Evolutionary conservation across 2,888 invertebrate genomes (phyloP).

Genomic region (Thereva nobilitata): DNA sequence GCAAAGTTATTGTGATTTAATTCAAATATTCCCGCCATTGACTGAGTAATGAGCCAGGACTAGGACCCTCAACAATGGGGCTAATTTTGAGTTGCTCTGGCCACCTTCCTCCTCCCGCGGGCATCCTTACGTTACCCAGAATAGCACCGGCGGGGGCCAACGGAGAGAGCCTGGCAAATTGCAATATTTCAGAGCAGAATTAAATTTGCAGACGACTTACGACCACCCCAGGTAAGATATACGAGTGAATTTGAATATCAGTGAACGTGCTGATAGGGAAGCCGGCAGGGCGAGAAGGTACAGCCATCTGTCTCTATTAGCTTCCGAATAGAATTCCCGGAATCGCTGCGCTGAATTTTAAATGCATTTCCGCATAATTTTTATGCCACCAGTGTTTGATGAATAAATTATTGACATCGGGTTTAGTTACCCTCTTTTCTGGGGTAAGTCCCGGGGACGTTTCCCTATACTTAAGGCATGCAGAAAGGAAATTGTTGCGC

Average conservation of each 20-base stretch:
- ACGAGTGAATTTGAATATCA: constrained; percentile 15
- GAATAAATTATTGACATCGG: constrained; percentile 33
- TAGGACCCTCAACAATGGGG: no score
- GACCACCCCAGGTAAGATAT: not conserved
- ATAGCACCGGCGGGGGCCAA: no score
- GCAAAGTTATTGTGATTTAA: no score
- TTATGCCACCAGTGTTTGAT: constrained; percentile 21
- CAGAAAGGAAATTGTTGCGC: no score
- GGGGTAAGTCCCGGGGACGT: no score
- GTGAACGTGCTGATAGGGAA: constrained; percentile 25
- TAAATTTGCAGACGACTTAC: not conserved
- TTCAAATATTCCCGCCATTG: no score
- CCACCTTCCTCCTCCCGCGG: no score
- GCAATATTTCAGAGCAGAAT: constrained; percentile 32
- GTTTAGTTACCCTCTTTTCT: no score
- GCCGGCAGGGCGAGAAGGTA: not conserved
- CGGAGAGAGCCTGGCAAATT: not conserved
- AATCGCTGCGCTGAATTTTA: constrained; percentile 29
- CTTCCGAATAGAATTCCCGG: not conserved
- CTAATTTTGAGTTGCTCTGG: no score
- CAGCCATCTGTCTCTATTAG: constrained; percentile 29
- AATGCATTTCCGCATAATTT: constrained; percentile 27
- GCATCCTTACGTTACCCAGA: no score
- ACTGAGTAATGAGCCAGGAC: no score
- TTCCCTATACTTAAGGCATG: no score